Percentiles rank a stretch among this genome's conserved stretches.
Evolutionary conservation across 2,113 vertebrate genomes (phyloP).

Genomic region (Actinemys pallida): DNA sequence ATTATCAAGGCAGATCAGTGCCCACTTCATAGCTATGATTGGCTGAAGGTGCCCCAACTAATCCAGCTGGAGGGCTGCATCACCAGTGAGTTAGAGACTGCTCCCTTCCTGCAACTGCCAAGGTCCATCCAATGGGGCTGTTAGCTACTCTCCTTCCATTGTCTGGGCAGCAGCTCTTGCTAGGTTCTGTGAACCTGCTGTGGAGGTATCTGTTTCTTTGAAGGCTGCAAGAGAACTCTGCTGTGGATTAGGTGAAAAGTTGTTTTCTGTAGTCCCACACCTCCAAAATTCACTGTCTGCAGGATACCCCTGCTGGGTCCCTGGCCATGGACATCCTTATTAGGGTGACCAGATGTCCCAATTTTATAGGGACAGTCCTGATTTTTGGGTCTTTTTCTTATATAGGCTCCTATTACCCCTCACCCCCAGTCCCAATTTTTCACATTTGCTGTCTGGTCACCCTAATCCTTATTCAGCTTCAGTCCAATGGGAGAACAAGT

Average conservation of each 20-base stretch:
- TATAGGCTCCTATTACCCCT: no score
- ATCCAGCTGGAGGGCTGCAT: neutral
- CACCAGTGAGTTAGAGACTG: neutral
- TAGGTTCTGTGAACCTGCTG: no score
- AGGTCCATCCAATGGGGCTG: neutral
- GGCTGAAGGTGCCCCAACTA: neutral
- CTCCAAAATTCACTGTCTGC: neutral
- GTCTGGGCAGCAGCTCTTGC: no score
- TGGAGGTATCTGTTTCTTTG: no score
- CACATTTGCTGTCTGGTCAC: no score
- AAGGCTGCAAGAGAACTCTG: no score
- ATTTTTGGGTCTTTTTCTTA: no score
- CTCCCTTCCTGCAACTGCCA: neutral
- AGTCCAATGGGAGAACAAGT: neutral
- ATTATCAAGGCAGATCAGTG: rapidly evolving
- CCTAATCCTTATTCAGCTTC: neutral
- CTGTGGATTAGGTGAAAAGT: neutral
- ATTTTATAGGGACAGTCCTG: no score
- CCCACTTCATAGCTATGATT: neutral
- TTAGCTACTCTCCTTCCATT: no score
- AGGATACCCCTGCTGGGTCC: rapidly evolving
- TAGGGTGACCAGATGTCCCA: neutral
- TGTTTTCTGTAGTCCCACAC: neutral
- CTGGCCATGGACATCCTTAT: neutral
- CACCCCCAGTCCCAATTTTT: no score